A percentile compares a stretch with the other conserved stretches of the same genome.
Evolutionary conservation across 2,888 invertebrate genomes (phyloP).

Genomic region (Trypoxylon attenuatum): DNA sequence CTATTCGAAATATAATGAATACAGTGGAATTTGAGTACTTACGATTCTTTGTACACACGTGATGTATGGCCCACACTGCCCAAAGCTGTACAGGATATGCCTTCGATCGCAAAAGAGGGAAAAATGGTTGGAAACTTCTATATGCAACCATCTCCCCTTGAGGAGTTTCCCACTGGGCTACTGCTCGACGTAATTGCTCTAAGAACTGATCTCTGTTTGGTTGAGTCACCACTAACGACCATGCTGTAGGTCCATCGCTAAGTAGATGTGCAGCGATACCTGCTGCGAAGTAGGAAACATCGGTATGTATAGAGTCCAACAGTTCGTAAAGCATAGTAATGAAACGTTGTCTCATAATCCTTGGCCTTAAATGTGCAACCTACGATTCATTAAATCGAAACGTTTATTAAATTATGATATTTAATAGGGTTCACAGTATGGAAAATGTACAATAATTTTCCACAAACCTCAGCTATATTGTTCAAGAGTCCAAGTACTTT

Average conservation of each 20-base stretch:
- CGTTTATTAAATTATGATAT: neutral
- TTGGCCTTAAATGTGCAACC: slow-evolving; percentile 77
- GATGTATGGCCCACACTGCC: slow-evolving; percentile 88
- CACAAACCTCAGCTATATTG: slow-evolving; percentile 83
- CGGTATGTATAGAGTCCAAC: slow-evolving; percentile 80
- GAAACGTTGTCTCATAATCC: slow-evolving; percentile 77
- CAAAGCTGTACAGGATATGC: slow-evolving; percentile 83
- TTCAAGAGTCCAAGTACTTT: slow-evolving; percentile 85
- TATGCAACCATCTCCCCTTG: slow-evolving; percentile 86
- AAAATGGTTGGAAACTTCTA: slow-evolving; percentile 84
- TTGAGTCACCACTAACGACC: slow-evolving; percentile 71
- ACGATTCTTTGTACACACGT: slow-evolving; percentile 85
- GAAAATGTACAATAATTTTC: slow-evolving; percentile 17
- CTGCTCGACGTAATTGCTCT: slow-evolving; percentile 75
- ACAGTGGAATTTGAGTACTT: slow-evolving; percentile 63
- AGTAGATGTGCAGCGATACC: slow-evolving; percentile 83
- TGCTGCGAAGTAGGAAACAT: slow-evolving; percentile 84
- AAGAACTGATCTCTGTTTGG: slow-evolving; percentile 62
- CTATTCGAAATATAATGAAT: neutral
- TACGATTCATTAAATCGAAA: slow-evolving; percentile 46
- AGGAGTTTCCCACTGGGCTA: slow-evolving; percentile 81
- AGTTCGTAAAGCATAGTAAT: slow-evolving; percentile 75
- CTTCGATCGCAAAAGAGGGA: slow-evolving; percentile 79
- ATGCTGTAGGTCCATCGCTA: slow-evolving; percentile 77
- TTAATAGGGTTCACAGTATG: neutral